Conservation (phyloP, 1,140 invertebrate genomes). For the Danaus plexippus region DNA sequence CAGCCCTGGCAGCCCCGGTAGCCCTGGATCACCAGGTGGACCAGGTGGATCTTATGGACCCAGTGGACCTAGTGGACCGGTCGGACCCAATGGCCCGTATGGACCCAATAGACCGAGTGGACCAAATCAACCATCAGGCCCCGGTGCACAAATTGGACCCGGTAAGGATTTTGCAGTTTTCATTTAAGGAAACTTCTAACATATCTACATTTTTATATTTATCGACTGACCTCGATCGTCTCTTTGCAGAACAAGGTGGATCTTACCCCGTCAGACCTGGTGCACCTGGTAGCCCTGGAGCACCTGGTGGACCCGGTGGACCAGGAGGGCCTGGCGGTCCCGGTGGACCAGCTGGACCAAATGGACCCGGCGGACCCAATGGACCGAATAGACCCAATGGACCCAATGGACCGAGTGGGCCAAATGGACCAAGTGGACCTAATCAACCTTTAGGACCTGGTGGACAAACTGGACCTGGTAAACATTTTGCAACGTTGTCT, state of each 20-base stretch:
- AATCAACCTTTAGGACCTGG: conserved; percentile 18
- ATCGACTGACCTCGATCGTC: too few species aligned
- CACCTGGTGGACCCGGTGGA: conserved; percentile 15
- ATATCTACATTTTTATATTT: too few species aligned
- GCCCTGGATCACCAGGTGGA: conserved; percentile 14
- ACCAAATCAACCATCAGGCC: background rate
- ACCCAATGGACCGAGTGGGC: conserved; percentile 16
- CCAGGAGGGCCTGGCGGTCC: conserved; percentile 15
- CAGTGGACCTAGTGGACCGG: conserved; percentile 14
- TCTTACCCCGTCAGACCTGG: too few species aligned
- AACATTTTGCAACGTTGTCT: too few species aligned
- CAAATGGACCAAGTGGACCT: conserved; percentile 25
- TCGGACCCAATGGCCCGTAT: conserved; percentile 15
- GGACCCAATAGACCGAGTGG: conserved; percentile 14
- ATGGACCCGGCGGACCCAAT: conserved; percentile 10
- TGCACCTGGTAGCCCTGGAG: conserved; percentile 16
- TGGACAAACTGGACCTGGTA: conserved; percentile 23
- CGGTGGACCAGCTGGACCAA: conserved; percentile 2
- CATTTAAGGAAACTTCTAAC: too few species aligned
- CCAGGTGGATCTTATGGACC: conserved; percentile 18
- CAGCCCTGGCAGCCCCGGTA: conserved; percentile 8
- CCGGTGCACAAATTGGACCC: conserved; percentile 23
- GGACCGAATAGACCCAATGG: conserved; percentile 22
- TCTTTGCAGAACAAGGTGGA: too few species aligned
- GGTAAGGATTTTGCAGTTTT: too few species aligned